Base-by-base conservation (phyloP, 2,888 invertebrate genomes). In the Leucoptera coffeella region DNA sequence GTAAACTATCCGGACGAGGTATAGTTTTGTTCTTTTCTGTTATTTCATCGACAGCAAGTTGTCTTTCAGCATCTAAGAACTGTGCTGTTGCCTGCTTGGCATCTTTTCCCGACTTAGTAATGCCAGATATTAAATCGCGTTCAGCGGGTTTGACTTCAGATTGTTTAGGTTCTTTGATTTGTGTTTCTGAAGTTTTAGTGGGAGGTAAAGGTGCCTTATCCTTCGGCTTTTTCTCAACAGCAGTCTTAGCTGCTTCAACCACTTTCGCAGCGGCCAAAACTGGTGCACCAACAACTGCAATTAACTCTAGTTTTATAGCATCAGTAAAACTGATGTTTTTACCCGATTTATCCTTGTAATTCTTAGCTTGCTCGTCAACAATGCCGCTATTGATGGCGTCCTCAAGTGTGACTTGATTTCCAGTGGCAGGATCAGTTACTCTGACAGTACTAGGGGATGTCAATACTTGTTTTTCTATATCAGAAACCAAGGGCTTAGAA, bases 331-430 rank as follows among this genome's bases (percentile, higher is more conserved):
- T 77, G 11, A 88, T 76, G 36, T 75, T 78, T 23, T 78, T 75
- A 3, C 84, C 84, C 1, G 73, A 56, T 35, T 73, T 71, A 40
- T 83, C 80, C 34, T 71, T 74, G 27, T 88, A 75, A 31, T 81
- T 74, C 3, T 80, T 82, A 1, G 80, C 79, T 28, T 76, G 61
- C 27, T 76, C 75, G 54, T 92, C 82, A 24, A 94, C 71, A 26
- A 90, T 74, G 25, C 87, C 85, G 37, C 77, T 78, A 7, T 75
- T 52, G 19, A 93, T 72, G 1, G 95, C 95, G 48, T 92, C 86
- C 15, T 75, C 73, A 4, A 88, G 55, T n/a, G 76, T 69, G 22
- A 89, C 67, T 34, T 78, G 73, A 45, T 78, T 71, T 9, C 85
- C 82, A 0, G 81, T 77, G 29, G 59, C 55, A 2, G 86, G 84